phyloP scores from a whole-genome alignment of 1,140 invertebrate genomes.

The Zaprionus lachaisei region DNA sequence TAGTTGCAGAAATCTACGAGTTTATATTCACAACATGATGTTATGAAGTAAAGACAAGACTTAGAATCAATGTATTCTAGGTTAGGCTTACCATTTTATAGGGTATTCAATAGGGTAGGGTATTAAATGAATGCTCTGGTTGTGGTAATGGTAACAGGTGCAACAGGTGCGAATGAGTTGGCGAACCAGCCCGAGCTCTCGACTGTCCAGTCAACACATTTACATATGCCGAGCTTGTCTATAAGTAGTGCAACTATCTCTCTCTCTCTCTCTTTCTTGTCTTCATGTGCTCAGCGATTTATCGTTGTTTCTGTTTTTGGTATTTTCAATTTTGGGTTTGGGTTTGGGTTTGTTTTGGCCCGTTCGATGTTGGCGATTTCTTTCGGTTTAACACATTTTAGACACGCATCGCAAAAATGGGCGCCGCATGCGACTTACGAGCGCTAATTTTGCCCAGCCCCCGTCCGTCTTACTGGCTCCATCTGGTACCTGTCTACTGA shows the following conservation, averaged over 20 bases:
- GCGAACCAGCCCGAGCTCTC: slow-evolving; percentile 14
- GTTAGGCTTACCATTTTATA: background rate
- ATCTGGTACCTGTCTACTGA: background rate
- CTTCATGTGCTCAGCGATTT: slow-evolving; percentile 27
- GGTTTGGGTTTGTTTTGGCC: slow-evolving; percentile 52
- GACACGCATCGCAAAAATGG: slow-evolving; percentile 23
- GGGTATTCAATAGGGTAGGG: slow-evolving; percentile 1
- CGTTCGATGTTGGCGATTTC: slow-evolving; percentile 53
- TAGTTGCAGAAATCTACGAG: background rate
- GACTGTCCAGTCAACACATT: slow-evolving; percentile 31
- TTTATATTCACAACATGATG: background rate
- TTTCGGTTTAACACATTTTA: slow-evolving; percentile 67
- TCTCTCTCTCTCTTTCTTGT: slow-evolving; percentile 1
- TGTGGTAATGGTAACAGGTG: background rate
- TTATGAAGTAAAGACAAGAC: too few species aligned
- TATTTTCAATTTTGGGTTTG: slow-evolving; percentile 29
- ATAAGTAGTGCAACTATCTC: slow-evolving; percentile 43
- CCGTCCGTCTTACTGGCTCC: background rate
- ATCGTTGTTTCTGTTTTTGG: slow-evolving; percentile 18
- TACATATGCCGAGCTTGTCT: slow-evolving; percentile 32
- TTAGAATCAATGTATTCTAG: background rate
- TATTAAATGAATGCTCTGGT: slow-evolving; percentile 4
- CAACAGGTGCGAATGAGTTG: slow-evolving; percentile 40
- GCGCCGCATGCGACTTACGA: slow-evolving; percentile 21
- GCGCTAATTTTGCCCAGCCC: slow-evolving; percentile 52